Evolutionary conservation across 2,113 vertebrate species (phyloP), one percentile per base, ranked within the genome.

Genomic region (Eulemur rufifrons): DNA sequence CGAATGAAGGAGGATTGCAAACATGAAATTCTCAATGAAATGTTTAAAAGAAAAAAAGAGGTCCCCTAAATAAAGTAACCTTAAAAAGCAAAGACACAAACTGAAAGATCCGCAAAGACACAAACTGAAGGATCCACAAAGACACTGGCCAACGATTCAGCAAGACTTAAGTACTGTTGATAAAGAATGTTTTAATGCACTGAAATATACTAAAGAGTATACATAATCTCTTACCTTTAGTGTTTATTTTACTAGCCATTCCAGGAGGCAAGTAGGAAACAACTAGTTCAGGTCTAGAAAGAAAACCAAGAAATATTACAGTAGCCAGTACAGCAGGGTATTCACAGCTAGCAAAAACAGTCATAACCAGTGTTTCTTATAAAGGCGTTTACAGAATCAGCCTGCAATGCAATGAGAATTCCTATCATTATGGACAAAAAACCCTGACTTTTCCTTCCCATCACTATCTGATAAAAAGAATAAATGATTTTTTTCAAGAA

Each of bases 201-300:
- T 27, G 1, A 34, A 50, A 25, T 27, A 21, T 10, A 64, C 52
- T 3, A 34, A 15, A 21, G 23, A 50, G 17, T 29, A 21, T 1
- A 21, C 3, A 25, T 10, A 25, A 32, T 14, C 80, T 20, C 88
- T 98, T 98, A 99, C 99, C 99, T 97, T 98, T 97, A 80, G 78
- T 77, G 94, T 98, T 98, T 90, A 99, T 74, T 98, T 98, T 99
- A 93, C 93, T 97, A 34, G 98, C 98, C 98, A 99, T 96, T 87
- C 97, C 98, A 66, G 98, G 93, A 97, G 99, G 98, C 95, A 99
- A 95, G 95, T 98, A 96, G 63, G 98, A 97, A 90, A 61, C 27
- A 25, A 99, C 73, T 45, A 99, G 98, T 13, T 99, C 98, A 80
- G 98, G 98, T 92, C 99, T 99, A 87, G 50, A 97, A 95, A 95